Evolutionary conservation across 2,797 vertebrate species (phyloP).

Genomic region (Synanceia verrucosa): DNA sequence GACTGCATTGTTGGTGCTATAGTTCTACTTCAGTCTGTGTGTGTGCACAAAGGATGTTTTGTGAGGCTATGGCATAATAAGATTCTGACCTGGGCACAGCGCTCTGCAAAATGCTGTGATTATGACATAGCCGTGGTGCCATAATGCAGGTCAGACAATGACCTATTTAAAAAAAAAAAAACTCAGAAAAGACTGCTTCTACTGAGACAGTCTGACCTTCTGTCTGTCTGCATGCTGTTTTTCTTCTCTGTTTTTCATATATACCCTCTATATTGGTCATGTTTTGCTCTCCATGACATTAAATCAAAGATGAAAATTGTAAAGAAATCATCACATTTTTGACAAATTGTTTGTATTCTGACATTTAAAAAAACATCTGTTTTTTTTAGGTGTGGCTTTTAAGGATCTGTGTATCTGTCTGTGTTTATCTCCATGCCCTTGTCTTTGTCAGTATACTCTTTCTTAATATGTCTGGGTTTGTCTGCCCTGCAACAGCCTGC

Average conservation of each 20-base stretch:
- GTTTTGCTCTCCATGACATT: background rate
- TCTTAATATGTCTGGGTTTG: slow-evolving; percentile 67
- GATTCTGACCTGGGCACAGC: slow-evolving; percentile 56
- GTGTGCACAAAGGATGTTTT: slow-evolving; percentile 54
- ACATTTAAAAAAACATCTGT: background rate
- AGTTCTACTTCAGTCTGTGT: slow-evolving; percentile 28
- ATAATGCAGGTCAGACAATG: slow-evolving; percentile 79
- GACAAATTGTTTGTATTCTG: background rate
- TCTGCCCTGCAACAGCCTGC: slow-evolving; percentile 73
- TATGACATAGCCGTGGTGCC: slow-evolving; percentile 69
- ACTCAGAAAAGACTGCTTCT: slow-evolving; percentile 67
- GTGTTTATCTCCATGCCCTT: slow-evolving; percentile 50
- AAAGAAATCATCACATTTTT: background rate
- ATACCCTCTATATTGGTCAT: too few species aligned
- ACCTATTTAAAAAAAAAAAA: slow-evolving; percentile 72
- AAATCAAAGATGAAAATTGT: background rate
- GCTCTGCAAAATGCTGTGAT: slow-evolving; percentile 69
- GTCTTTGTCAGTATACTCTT: slow-evolving; percentile 56
- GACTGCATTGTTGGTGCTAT: slow-evolving; percentile 27
- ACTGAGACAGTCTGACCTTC: slow-evolving; percentile 65
- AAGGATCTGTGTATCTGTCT: slow-evolving; percentile 9
- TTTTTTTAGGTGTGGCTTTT: slow-evolving; percentile 5
- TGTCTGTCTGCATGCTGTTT: slow-evolving; percentile 39
- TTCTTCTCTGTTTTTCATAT: slow-evolving; percentile 3
- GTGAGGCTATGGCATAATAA: slow-evolving; percentile 56